Conservation (phyloP, 2,113 vertebrate species). For the Lophura nycthemera region DNA sequence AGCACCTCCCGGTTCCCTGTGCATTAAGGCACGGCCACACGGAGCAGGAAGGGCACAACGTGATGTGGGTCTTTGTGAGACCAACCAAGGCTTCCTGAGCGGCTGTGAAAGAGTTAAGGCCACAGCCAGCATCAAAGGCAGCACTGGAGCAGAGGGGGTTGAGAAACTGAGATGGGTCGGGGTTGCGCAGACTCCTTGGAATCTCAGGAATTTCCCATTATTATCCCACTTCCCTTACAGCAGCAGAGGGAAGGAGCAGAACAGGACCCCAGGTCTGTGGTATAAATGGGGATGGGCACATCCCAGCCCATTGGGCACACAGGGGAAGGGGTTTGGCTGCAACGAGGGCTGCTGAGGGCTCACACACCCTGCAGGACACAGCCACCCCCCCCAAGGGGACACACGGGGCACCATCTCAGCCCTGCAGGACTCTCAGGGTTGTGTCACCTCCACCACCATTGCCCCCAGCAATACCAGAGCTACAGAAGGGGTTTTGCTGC, state of each 20-base stretch:
- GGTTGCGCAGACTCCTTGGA: slow-evolving; percentile 61
- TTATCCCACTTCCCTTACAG: slow-evolving; percentile 60
- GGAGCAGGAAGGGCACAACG: not conserved
- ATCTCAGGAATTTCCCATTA: slow-evolving; percentile 72
- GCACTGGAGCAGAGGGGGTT: slow-evolving; percentile 3
- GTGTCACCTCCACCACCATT: not conserved
- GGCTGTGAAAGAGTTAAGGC: slow-evolving; percentile 51
- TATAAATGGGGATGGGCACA: not conserved
- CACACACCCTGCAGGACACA: not conserved
- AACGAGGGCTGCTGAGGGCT: accelerated
- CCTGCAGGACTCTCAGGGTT: too few species aligned
- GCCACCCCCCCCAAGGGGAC: not conserved
- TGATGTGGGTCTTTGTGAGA: accelerated
- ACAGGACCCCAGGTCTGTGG: not conserved
- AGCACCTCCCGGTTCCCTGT: not conserved
- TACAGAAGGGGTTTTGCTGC: not conserved
- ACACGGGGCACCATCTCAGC: too few species aligned
- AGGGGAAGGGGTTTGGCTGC: not conserved
- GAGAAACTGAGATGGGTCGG: slow-evolving; percentile 16
- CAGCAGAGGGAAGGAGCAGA: not conserved
- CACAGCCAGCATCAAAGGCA: slow-evolving; percentile 44
- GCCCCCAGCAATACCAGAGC: not conserved
- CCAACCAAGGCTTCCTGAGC: not conserved
- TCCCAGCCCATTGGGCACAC: not conserved
- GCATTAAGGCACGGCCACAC: accelerated